Percentiles rank a stretch among this genome's conserved stretches.
phyloP scores from a whole-genome alignment of 2,797 vertebrate species.

The Poeciliopsis turneri region DNA sequence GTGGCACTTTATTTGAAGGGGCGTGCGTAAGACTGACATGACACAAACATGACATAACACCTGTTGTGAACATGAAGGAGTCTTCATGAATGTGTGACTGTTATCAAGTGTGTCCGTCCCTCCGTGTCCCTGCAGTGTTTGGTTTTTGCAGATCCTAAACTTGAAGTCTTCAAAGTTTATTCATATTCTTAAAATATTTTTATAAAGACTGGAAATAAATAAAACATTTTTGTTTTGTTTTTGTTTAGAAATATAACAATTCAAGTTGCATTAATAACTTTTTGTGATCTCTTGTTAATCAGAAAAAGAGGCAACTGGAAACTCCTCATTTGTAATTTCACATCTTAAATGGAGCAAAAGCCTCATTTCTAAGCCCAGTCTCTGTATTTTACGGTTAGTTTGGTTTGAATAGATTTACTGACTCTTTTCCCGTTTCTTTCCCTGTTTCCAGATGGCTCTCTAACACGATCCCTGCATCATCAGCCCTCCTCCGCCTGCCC shows the following conservation, averaged over 20 bases:
- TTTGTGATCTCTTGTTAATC: background rate
- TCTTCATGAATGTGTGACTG: no score
- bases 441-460: constrained; percentile 85
- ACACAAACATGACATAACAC: no score
- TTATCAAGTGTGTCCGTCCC: background rate
- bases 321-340: background rate
- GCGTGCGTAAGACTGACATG: no score
- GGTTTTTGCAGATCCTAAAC: background rate
- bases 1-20: no score
- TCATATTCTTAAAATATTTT: background rate
- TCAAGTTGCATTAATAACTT: background rate
- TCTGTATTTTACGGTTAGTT: background rate
- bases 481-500: constrained; percentile 92
- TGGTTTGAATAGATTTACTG: background rate
- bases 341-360: background rate
- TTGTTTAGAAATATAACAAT: background rate
- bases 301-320: background rate
- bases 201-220: background rate
- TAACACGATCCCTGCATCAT: constrained; percentile 94
- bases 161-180: background rate
- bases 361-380: background rate
- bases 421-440: background rate
- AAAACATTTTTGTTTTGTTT: background rate
- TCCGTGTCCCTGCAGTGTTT: background rate
- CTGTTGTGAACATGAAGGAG: no score